These are phyloP conservation scores for Typhlomys cinereus DNA, from an alignment of 2,113 vertebrate genomes.

Conservation along the genomic window DNA sequence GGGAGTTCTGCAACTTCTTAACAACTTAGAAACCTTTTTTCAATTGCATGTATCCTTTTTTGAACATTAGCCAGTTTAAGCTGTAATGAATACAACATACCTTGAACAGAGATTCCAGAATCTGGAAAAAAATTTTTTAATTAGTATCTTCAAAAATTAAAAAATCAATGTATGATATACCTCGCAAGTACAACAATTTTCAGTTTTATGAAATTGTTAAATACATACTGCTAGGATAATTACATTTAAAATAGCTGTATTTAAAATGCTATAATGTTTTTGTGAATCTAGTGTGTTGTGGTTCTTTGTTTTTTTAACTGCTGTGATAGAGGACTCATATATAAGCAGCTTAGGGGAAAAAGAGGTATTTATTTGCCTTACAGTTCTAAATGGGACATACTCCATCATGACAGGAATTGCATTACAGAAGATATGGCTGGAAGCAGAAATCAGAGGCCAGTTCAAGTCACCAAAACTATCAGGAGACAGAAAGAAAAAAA, in stretches of 20 bases:
- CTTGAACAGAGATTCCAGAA: conserved; percentile 82
- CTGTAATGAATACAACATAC: conserved; percentile 64
- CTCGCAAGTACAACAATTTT: conserved; percentile 9
- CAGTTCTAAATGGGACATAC: too few relatives aligned
- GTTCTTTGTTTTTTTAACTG: too few relatives aligned
- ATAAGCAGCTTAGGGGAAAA: too few relatives aligned
- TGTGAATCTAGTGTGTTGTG: neutral
- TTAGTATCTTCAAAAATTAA: conserved; percentile 49
- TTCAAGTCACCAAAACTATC: too few relatives aligned
- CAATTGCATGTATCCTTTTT: neutral
- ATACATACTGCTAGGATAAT: neutral
- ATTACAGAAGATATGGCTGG: too few relatives aligned
- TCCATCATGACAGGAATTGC: too few relatives aligned
- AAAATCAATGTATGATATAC: neutral
- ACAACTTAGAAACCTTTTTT: too few relatives aligned
- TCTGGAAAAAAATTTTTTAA: conserved; percentile 73
- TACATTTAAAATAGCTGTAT: conserved; percentile 39
- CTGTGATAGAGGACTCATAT: too few relatives aligned
- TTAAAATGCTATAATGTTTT: neutral
- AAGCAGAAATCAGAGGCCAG: too few relatives aligned
- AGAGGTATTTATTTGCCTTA: too few relatives aligned
- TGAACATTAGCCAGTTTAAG: neutral
- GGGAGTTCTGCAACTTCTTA: too few relatives aligned
- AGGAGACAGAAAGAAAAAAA: too few relatives aligned
- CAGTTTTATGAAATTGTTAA: conserved; percentile 18